Evolutionary conservation across 2,888 invertebrate species (phyloP), one percentile per base, ranked within the genome.

Genomic region (Hedya salicella): DNA sequence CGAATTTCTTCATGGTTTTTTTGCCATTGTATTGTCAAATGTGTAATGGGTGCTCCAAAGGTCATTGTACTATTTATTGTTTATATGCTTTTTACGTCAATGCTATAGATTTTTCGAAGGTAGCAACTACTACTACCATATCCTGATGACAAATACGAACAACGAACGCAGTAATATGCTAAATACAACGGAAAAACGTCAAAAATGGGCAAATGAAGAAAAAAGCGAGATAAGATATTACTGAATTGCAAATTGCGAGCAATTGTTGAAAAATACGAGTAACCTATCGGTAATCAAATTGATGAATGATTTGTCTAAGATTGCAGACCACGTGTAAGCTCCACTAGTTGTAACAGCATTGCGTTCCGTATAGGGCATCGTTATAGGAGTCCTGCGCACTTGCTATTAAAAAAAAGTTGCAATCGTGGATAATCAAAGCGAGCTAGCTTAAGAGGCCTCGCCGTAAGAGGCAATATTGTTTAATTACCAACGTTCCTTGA

Each of bases 401-500:
- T 4, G 19, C 19, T 52, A 17, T 13, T n/a, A n/a, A n/a, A 36
- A 19, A 39, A 39, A 25, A 54, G 19, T 21, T 17, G 6, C 39
- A 53, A 19, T n/a, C 11, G 21, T 21, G 40, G 2, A 40, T 50
- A 50, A 6, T 50, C 16, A 42, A 54, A 36, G 40, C 5, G 16
- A 32, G 16, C 16, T 44, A 57, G 46, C 36, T n/a, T 46, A 11
- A 46, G 17, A 44, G 44, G n/a, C 59, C 57, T 44, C 19, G 42
- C 44, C 40, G n/a, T 63, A 57, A 57, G n/a, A 36, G 57, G 42
- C 57, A 42, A 49, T 57, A 57, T 50, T 62, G 13, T 60, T 54
- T 59, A 52, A 44, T 52, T 59, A 30, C 42, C 13, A 17, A 52
- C 57, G 25, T 59, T 59, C 59, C 59, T 65, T 65, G 50, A 65